Evolutionary conservation across 2,113 vertebrate species (phyloP).

Genomic region (Ctenomys sociabilis): DNA sequence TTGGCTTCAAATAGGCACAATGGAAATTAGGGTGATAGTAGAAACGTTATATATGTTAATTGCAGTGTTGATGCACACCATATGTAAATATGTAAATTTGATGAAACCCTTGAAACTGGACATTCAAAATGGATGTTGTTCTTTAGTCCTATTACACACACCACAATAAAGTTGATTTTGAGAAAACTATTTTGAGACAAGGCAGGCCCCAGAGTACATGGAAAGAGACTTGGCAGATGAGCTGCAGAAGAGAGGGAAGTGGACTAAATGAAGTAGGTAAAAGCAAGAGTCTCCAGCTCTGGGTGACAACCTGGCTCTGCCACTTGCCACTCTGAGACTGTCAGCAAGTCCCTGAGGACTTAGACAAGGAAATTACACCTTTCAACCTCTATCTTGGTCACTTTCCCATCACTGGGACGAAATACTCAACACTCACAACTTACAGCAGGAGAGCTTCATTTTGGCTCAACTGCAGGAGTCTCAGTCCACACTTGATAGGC

Average conservation of each 20-base stretch:
- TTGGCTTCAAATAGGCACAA: not conserved
- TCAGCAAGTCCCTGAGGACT: not conserved
- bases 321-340: not conserved
- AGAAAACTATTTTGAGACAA: not conserved
- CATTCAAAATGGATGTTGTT: constrained; percentile 35
- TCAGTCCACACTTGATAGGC: not conserved
- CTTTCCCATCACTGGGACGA: not conserved
- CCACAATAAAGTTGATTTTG: constrained; percentile 13
- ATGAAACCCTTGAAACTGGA: not conserved
- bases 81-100: not conserved
- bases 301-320: not conserved
- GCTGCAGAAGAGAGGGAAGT: not conserved
- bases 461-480: not conserved
- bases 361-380: constrained; percentile 10
- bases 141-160: not conserved
- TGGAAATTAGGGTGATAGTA: not conserved
- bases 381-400: not conserved
- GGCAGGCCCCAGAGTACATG: not conserved
- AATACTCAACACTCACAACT: not conserved
- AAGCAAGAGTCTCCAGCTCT: not conserved
- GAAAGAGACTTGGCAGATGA: not conserved
- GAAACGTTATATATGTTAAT: constrained; percentile 2
- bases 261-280: not conserved
- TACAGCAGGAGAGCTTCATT: not conserved
- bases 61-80: not conserved